These are phyloP conservation scores for Podarcis siculus DNA, from an alignment of 2,797 vertebrate species.

Conservation along the genomic window DNA sequence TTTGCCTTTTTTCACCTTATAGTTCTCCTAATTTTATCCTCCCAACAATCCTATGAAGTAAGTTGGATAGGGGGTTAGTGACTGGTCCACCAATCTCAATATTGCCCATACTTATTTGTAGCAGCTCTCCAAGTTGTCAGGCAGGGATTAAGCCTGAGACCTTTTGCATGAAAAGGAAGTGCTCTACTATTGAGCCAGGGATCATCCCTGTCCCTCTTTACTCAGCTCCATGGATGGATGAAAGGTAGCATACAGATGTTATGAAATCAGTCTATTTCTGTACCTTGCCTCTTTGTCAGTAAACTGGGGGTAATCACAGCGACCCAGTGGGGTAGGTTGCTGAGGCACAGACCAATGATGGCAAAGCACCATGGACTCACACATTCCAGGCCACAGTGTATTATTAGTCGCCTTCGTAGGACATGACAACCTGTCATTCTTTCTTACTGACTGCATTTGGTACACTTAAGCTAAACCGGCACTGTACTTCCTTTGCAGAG, in stretches of 20 bases:
- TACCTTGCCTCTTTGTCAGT: background rate
- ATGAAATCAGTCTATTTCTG: background rate
- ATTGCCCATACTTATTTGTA: no score
- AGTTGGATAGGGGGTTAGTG: no score
- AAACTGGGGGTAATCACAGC: background rate
- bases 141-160: no score
- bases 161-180: no score
- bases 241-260: background rate
- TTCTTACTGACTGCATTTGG: conserved; percentile 5
- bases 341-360: background rate
- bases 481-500: background rate
- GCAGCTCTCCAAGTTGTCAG: no score
- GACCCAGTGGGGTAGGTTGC: background rate
- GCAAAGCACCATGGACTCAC: background rate
- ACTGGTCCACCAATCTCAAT: no score
- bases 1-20: no score
- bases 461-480: conserved; percentile 11
- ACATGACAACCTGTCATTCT: conserved; percentile 34
- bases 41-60: no score
- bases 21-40: no score
- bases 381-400: background rate
- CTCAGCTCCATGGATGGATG: no score
- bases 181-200: no score
- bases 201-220: no score
- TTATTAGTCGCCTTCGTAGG: conserved; percentile 6